These are phyloP conservation scores for Strongylocentrotus purpuratus DNA, from an alignment of 35 echinoderm and acorn worm species.

Conservation along the genomic window DNA sequence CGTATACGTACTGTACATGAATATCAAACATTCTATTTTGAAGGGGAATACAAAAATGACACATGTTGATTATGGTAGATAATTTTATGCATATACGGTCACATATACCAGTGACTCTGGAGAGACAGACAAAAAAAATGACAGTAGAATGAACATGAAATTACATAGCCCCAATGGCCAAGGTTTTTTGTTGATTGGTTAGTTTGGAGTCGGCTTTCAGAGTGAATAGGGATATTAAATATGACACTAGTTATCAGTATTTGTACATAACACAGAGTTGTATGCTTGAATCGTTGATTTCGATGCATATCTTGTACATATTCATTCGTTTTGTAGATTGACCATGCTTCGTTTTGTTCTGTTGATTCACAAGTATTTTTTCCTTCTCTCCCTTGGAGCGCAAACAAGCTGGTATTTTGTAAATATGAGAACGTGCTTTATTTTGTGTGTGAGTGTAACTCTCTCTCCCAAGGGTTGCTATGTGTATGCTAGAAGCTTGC, in stretches of 20 bases:
- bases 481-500: neutral
- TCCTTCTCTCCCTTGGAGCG: neutral
- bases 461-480: neutral
- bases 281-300: neutral
- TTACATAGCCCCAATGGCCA: no score
- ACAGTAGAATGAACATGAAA: no score
- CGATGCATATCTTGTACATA: conserved; percentile 15
- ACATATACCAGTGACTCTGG: neutral
- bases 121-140: no score
- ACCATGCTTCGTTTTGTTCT: neutral
- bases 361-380: neutral
- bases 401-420: conserved; percentile 10
- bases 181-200: no score
- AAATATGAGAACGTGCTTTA: conserved; percentile 12
- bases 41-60: neutral
- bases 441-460: neutral
- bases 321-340: conserved; percentile 6
- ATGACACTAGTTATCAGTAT: conserved; percentile 6
- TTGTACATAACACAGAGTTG: conserved; percentile 36
- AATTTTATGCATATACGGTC: neutral
- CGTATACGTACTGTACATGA: no score
- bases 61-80: neutral
- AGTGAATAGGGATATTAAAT: neutral
- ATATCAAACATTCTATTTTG: neutral
- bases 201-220: no score